Evolutionary conservation across 2,113 vertebrate species (phyloP).

Genomic region (Corythaeola cristata): DNA sequence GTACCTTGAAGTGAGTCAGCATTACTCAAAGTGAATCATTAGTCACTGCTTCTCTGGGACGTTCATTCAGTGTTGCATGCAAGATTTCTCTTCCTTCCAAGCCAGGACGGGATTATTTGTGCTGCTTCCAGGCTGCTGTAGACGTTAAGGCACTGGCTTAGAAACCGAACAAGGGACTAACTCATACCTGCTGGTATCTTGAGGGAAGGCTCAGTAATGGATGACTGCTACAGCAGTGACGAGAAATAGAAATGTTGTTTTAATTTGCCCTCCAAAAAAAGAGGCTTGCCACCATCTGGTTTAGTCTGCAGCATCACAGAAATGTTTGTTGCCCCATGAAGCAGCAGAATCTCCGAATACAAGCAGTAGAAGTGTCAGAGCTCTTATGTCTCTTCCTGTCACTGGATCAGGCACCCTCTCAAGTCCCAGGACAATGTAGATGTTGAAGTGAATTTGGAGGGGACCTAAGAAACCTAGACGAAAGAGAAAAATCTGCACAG

Average conservation of each 20-base stretch:
- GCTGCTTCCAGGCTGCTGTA: background rate
- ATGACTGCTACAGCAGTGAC: background rate
- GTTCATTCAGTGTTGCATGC: conserved; percentile 22
- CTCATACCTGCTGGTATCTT: background rate
- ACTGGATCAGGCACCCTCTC: background rate
- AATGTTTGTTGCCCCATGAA: background rate
- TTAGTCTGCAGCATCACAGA: background rate
- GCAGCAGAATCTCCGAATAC: background rate
- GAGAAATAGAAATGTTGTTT: background rate
- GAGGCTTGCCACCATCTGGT: background rate
- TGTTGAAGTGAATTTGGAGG: background rate
- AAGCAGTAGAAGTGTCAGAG: background rate
- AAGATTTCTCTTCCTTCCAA: conserved; percentile 11
- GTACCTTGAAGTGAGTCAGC: conserved; percentile 77
- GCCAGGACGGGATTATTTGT: conserved; percentile 7
- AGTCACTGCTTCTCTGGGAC: conserved; percentile 66
- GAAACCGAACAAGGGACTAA: background rate
- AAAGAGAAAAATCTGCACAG: background rate
- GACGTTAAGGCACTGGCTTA: background rate
- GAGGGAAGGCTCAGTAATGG: background rate
- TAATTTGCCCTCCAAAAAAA: background rate
- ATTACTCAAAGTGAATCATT: conserved; percentile 73
- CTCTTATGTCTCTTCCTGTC: background rate
- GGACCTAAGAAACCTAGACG: background rate
- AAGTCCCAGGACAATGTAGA: background rate